These are phyloP conservation scores for Scatophagus argus DNA, from an alignment of 2,113 vertebrate genomes.

Conservation along the genomic window DNA sequence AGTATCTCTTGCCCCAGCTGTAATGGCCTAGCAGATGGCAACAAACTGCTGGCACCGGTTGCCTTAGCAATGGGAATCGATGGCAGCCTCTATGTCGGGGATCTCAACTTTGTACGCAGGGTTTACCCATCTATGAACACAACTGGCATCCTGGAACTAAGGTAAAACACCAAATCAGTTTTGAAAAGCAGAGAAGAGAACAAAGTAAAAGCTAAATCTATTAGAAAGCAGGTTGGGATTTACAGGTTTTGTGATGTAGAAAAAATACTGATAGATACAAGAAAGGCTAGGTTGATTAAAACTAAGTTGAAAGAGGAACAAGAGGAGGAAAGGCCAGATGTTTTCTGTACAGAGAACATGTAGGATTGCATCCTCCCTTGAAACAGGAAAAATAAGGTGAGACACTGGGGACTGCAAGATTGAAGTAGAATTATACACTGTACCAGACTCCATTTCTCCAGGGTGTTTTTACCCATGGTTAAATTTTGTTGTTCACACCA, in stretches of 20 bases:
- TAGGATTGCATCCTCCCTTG: constrained; percentile 12
- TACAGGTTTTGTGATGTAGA: constrained; percentile 10
- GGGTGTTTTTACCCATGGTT: constrained; percentile 70
- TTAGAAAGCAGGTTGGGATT: constrained; percentile 21
- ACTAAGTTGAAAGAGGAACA: background rate
- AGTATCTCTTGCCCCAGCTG: constrained; percentile 99
- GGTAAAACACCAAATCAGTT: constrained; percentile 76
- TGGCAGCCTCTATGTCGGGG: constrained; percentile 97
- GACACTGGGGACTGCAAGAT: constrained; percentile 40
- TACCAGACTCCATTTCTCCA: constrained; percentile 53
- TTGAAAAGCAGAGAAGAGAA: background rate
- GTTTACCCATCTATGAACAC: constrained; percentile 98
- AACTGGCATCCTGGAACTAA: constrained; percentile 96
- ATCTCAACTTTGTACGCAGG: constrained; percentile 97
- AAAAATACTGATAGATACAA: background rate
- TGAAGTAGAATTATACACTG: constrained; percentile 36
- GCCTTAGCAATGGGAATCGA: constrained; percentile 96
- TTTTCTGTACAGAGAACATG: constrained; percentile 40
- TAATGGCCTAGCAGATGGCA: constrained; percentile 97
- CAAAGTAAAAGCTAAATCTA: background rate
- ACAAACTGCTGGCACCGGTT: constrained; percentile 98
- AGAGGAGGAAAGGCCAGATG: background rate
- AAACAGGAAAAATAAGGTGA: constrained; percentile 42
- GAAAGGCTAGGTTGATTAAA: background rate
- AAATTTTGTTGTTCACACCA: constrained; percentile 62